Base-by-base conservation (phyloP, 2,113 vertebrate species). In the Pongo pygmaeus region DNA sequence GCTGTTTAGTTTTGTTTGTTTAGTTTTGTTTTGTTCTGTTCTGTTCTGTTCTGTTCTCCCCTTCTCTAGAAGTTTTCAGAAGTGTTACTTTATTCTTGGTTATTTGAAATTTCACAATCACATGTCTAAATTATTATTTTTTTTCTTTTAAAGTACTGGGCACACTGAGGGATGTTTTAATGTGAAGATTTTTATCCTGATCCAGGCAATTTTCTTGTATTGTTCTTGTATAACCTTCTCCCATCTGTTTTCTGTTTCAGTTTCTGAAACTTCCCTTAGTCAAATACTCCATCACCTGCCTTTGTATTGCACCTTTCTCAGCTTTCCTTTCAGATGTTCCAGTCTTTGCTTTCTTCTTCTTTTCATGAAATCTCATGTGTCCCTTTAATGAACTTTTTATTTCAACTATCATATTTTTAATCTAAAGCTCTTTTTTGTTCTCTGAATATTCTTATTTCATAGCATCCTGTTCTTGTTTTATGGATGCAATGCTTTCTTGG, bases 51-150 rank as follows among this genome's bases (percentile, higher is more conserved):
- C 35, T 77, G 22, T 75, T 77, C 75, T 81, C 17, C 14, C 14
- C 8, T 40, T 75, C 25, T 97, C 70, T 43, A 4, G 35, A 92
- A 57, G 64, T 6, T 85, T 94, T 93, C 40, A 38, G 32, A 93
- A 93, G 46, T 3, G 8, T 59, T 81, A 57, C 46, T 93, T 91
- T 88, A 95, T 89, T 86, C 88, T 89, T 74, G 43, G 23, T 84
- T 89, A 88, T 84, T 59, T 88, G 80, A 77, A 92, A 95, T 93
- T 72, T 97, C 77, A 77, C 43, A 96, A 91, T 84, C 9, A 40
- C 46, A 18, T 4, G 13, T 78, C 74, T 74, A 96, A 84, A 87
- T 74, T 72, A 38, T 6, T 23, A 64, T 13, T 79, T 27, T 67
- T 4, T n/a, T 89, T 40, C 35, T 59, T 75, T 74, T 7, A 78